phyloP scores from a whole-genome alignment of 1,140 invertebrate genomes.

The Drosophila obscura region DNA sequence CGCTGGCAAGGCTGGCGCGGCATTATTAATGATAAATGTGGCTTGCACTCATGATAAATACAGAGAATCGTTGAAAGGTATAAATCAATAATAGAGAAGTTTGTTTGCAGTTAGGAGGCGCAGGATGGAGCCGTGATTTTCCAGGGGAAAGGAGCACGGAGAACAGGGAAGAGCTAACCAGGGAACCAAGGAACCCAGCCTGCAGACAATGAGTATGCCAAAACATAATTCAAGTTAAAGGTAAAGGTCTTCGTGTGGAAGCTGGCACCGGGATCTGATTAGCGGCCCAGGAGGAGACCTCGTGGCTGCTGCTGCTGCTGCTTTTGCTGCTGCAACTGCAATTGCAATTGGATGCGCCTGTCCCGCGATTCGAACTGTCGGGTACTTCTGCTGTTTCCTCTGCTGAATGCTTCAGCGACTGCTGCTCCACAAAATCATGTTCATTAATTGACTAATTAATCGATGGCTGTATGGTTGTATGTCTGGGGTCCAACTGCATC shows the following conservation, averaged over 20 bases:
- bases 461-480: conserved; percentile 10
- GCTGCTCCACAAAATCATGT: conserved; percentile 41
- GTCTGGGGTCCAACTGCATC: conserved; percentile 4
- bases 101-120: conserved; percentile 75
- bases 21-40: conserved; percentile 84
- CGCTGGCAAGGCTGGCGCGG: conserved; percentile 50
- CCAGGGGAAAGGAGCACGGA: not conserved
- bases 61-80: conserved; percentile 83
- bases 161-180: not conserved
- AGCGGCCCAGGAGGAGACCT: conserved; percentile 49
- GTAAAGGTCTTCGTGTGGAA: conserved; percentile 66
- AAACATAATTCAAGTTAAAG: conserved; percentile 77
- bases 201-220: conserved; percentile 79
- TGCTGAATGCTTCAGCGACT: not conserved
- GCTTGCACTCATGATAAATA: conserved; percentile 83
- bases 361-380: not conserved
- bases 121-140: conserved; percentile 68
- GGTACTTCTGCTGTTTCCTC: not conserved
- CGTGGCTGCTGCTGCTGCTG: conserved; percentile 2
- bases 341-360: conserved; percentile 32
- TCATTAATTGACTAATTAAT: conserved; percentile 78
- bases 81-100: conserved; percentile 83
- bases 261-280: conserved; percentile 67
- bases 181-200: conserved; percentile 19
- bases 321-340: conserved; percentile 3